A percentile compares a stretch with the other conserved stretches of the same genome.
phyloP scores from a whole-genome alignment of 2,888 invertebrate genomes.

The Apantesis nais region DNA sequence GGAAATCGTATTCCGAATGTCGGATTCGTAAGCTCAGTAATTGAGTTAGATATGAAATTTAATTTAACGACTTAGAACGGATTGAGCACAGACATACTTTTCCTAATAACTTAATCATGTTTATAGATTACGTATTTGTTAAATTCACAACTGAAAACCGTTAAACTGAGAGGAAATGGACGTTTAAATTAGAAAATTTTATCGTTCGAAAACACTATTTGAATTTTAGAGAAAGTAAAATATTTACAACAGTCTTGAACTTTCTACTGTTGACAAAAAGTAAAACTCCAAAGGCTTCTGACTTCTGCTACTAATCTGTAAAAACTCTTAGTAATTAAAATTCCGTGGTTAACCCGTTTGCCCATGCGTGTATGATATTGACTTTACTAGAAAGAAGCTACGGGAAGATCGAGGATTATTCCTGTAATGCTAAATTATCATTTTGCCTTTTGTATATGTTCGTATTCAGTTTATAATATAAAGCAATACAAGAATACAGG shows the following conservation, averaged over 20 bases:
- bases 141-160: not conserved
- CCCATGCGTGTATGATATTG: not conserved
- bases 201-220: not conserved
- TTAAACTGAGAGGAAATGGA: not conserved
- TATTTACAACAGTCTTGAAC: conserved; percentile 2
- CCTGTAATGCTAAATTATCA: not conserved
- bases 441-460: not conserved
- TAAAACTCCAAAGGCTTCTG: not conserved
- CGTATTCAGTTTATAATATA: no score
- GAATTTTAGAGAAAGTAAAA: not conserved
- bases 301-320: not conserved
- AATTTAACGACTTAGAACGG: conserved; percentile 24
- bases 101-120: not conserved
- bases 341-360: not conserved
- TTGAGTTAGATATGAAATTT: conserved; percentile 31
- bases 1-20: conserved; percentile 32
- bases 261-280: not conserved
- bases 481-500: no score
- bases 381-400: not conserved
- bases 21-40: conserved; percentile 25
- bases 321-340: not conserved
- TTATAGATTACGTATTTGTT: not conserved
- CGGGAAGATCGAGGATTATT: not conserved
- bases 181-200: not conserved
- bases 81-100: conserved; percentile 4